Evolutionary conservation across 2,113 vertebrate species (phyloP).

Genomic region (Glareola pratincola): DNA sequence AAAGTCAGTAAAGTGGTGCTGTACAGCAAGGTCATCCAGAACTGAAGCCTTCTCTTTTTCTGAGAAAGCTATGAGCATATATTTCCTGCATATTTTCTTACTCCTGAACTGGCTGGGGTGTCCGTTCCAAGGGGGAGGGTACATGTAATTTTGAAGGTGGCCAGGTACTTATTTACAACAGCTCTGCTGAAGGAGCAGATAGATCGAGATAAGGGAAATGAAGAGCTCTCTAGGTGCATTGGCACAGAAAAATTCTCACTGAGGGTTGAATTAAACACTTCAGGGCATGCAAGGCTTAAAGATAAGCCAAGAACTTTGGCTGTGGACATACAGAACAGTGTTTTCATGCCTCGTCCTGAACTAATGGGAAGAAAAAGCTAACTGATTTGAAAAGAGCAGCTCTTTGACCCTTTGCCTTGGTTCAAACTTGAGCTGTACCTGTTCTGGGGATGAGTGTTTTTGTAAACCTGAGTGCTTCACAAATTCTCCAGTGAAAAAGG

Average conservation of each 20-base stretch:
- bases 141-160: constrained; percentile 35
- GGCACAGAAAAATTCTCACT: constrained; percentile 50
- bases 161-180: constrained; percentile 34
- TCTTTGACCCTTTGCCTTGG: background rate
- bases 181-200: constrained; percentile 55
- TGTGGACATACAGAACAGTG: background rate
- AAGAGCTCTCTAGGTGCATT: constrained; percentile 55
- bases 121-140: constrained; percentile 27
- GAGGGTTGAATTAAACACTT: constrained; percentile 48
- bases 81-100: constrained; percentile 50
- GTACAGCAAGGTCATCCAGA: background rate
- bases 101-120: background rate
- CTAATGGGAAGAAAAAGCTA: background rate
- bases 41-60: background rate
- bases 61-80: background rate
- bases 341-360: constrained; percentile 22
- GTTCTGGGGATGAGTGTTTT: background rate
- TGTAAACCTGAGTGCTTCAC: background rate
- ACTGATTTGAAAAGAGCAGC: background rate
- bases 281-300: constrained; percentile 37
- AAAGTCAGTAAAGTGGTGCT: background rate
- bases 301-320: constrained; percentile 53
- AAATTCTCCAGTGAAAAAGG: background rate
- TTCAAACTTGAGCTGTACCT: background rate
- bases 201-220: constrained; percentile 38